Base-by-base conservation (phyloP, 1,140 invertebrate species). In the Pogonomyrmex barbatus region DNA sequence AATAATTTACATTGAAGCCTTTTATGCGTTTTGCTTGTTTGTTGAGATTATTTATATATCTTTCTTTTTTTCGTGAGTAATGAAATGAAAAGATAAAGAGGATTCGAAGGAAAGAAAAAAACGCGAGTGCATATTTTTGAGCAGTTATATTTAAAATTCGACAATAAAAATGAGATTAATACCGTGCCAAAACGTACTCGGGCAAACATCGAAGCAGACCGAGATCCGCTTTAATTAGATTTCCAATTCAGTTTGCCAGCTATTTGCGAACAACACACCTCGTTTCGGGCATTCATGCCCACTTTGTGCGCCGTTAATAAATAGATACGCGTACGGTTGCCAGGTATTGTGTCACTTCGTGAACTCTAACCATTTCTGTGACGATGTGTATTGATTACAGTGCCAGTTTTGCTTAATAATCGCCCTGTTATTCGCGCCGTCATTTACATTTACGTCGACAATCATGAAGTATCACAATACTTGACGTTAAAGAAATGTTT, bases 301-400 rank as follows among this genome's bases (percentile, higher is more conserved):
- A 71, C 79, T 83, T 83, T 83, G 68, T 75, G 6, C 60, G 12
- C 14, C n/a, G 42, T 85, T 86, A 86, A 87, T 77, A 86, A 87
- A 77, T 73, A 67, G 24, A 56, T 54, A n/a, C 36, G 70, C 50
- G 62, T n/a, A 42, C 70, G 12, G n/a, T 45, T 50, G 39, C 4
- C 36, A 24, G 9, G 45, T 83, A 67, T 62, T 65, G n/a, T 62
- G 45, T 65, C 62, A 79, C 17, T 33, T 65, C 39, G 30, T 56
- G 39, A 67, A 54, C 45, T 60, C 70, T 24, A 56, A 54, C 30
- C 42, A 47, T 82, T 82, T 70, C 85, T 65, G 33, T 67, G 62
- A 77, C 78, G 54, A 75, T 73, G 65, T 60, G 54, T 87, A 76
- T 87, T 82, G 86, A 88, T 84, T 70, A 75, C 70, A 52, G 36